A percentile compares a stretch with the other conserved stretches of the same genome.
phyloP scores from a whole-genome alignment of 2,888 invertebrate species.

The Stenodema calcarata region DNA sequence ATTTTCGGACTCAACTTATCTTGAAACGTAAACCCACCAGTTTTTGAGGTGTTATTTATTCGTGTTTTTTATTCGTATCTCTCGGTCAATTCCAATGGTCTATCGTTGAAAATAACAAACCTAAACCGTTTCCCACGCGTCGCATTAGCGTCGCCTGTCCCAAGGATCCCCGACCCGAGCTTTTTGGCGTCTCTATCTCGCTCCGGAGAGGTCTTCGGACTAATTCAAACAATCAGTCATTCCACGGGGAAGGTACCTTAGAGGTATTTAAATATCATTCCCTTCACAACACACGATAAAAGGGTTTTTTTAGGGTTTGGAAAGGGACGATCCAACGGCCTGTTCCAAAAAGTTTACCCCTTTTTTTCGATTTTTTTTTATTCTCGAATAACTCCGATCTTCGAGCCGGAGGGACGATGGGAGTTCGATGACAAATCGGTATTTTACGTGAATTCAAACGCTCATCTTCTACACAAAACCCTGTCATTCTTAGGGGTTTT shows the following conservation, averaged over 20 bases:
- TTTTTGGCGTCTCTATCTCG: neutral
- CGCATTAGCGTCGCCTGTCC: neutral
- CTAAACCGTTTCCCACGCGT: neutral
- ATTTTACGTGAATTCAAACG: slow-evolving; percentile 38
- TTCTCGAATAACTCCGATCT: neutral
- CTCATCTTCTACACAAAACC: neutral
- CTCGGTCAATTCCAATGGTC: no score
- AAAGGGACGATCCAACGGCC: neutral
- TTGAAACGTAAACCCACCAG: no score
- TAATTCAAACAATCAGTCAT: slow-evolving; percentile 7
- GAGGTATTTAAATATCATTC: slow-evolving; percentile 21
- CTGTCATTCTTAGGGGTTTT: slow-evolving; percentile 8
- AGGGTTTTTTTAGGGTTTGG: neutral
- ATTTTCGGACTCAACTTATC: no score
- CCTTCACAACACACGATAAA: neutral
- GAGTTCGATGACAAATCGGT: slow-evolving; percentile 31
- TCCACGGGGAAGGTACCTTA: neutral
- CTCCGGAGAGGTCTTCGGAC: neutral
- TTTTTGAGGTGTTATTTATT: no score
- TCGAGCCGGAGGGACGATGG: neutral
- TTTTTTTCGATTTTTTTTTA: neutral
- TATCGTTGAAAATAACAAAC: no score
- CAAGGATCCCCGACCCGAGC: neutral
- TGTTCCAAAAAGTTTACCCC: neutral
- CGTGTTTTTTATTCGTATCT: no score